Percentiles rank a stretch among this genome's conserved stretches.
phyloP scores from a whole-genome alignment of 2,888 invertebrate genomes.

The Agrilus biguttatus region DNA sequence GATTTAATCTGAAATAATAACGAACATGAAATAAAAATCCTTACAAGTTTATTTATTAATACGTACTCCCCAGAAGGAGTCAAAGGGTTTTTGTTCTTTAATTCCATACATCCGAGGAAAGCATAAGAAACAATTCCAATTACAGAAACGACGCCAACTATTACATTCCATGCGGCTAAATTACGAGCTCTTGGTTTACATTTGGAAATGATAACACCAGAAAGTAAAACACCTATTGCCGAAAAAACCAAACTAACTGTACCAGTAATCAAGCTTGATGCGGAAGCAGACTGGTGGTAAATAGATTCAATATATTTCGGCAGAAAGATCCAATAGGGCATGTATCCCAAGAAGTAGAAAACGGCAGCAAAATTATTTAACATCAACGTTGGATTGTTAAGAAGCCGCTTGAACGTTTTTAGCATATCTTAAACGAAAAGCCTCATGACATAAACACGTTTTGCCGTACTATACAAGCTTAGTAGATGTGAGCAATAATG shows the following conservation, averaged over 20 bases:
- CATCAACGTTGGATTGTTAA: conserved; percentile 53
- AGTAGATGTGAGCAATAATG: too few species aligned
- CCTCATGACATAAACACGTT: too few species aligned
- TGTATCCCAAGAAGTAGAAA: conserved; percentile 56
- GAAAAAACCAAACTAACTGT: conserved; percentile 55
- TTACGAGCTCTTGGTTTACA: conserved; percentile 51
- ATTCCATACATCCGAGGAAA: conserved; percentile 49
- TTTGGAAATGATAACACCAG: conserved; percentile 49
- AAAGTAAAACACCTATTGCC: conserved; percentile 50
- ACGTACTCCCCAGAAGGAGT: conserved; percentile 26
- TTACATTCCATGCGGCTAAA: conserved; percentile 54
- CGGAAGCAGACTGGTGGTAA: conserved; percentile 60
- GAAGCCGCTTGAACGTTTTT: conserved; percentile 44
- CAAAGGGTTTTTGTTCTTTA: conserved; percentile 36
- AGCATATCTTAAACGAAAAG: conserved; percentile 41
- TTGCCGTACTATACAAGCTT: too few species aligned
- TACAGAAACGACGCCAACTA: conserved; percentile 47
- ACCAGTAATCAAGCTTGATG: conserved; percentile 60
- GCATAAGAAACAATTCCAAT: conserved; percentile 49
- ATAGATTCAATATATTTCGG: conserved; percentile 76
- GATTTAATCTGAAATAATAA: conserved; percentile 25
- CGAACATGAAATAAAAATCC: conserved; percentile 1
- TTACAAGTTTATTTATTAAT: conserved; percentile 3
- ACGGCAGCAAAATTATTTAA: conserved; percentile 59
- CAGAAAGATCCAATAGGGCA: conserved; percentile 67